Evolutionary conservation across 2,888 invertebrate genomes (phyloP).

Genomic region (Cheilosia scutellata): DNA sequence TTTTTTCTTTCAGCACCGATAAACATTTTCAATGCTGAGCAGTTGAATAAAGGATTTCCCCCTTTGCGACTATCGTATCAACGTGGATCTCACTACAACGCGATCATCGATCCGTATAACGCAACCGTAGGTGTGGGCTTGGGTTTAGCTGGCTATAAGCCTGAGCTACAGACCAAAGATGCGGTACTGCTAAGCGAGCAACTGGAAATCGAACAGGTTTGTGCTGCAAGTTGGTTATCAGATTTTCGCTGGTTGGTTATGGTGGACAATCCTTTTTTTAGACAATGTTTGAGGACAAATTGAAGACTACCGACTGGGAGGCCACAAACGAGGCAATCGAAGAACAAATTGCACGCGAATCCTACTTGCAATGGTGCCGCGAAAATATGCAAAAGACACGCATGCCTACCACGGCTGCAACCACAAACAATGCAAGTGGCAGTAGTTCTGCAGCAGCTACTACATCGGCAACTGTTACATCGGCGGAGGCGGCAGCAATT

Average conservation of each 20-base stretch:
- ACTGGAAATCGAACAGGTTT: conserved; percentile 90
- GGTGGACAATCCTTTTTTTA: conserved; percentile 79
- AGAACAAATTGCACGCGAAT: conserved; percentile 93
- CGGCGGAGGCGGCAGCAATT: conserved; percentile 81
- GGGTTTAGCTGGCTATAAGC: conserved; percentile 92
- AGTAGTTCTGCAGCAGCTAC: conserved; percentile 61
- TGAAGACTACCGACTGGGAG: conserved; percentile 95
- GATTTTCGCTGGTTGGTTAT: not conserved
- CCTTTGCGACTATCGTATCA: conserved; percentile 94
- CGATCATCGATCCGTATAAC: conserved; percentile 93
- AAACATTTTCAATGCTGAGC: conserved; percentile 92
- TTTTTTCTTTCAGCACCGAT: conserved; percentile 88
- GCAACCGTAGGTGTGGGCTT: conserved; percentile 92
- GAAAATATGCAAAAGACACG: conserved; percentile 87
- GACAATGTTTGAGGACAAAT: conserved; percentile 95
- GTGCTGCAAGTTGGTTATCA: not conserved
- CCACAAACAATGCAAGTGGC: conserved; percentile 36
- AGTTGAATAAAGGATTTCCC: conserved; percentile 89
- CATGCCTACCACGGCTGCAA: conserved; percentile 68
- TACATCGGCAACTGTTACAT: conserved; percentile 78
- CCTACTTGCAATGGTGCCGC: conserved; percentile 91
- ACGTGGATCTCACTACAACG: conserved; percentile 94
- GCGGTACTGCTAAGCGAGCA: conserved; percentile 92
- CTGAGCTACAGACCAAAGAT: conserved; percentile 89
- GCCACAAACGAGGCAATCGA: conserved; percentile 95